Evolutionary conservation across 2,113 vertebrate species (phyloP), one percentile per base, ranked within the genome.

Genomic region (Apeltes quadracus): DNA sequence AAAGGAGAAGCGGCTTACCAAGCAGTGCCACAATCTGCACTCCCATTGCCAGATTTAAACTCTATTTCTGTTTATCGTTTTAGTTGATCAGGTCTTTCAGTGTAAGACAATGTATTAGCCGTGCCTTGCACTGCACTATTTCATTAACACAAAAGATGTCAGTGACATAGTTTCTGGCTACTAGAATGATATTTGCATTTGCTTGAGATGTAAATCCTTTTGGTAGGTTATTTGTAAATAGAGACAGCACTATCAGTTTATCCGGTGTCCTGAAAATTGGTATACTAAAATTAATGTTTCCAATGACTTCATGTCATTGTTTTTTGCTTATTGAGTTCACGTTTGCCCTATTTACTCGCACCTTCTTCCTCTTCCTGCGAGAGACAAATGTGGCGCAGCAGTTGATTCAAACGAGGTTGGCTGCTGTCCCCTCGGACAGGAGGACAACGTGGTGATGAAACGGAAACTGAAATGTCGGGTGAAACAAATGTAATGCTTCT

Each of bases 391-490:
- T 9, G 12, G 63, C 12, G 5, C n/a, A 20, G 48, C 23, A 38
- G 39, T 53, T 79, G 64, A 61, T 50, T 74, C 27, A 69, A 22
- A 69, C 55, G 5, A 58, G 71, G 34, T 59, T 55, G 16, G 41
- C 36, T 51, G 34, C 20, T 61, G 50, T 77, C 41, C 16, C 64
- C 54, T 53, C 0, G 0, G 61, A 68, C 51, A 20, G 51, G n/a
- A n/a, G n/a, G 16, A 72, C 72, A 38, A 81, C 69, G 29, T 34
- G 13, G 55, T 32, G 29, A 81, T 66, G 34, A 61, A 66, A 44
- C 6, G 22, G 23, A 23, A 66, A 44, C 6, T 20, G 23, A 23
- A 38, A 34, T 29, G 50, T 50, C 10, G n/a, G 20, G 20, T 2
- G 4, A 15, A 16, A 2, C 23, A 3, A 62, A 32, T 20, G 8